A percentile compares a stretch with the other conserved stretches of the same genome.
Evolutionary conservation across 2,888 invertebrate species (phyloP).

Genomic region (Torymus aiolomorphi): DNA sequence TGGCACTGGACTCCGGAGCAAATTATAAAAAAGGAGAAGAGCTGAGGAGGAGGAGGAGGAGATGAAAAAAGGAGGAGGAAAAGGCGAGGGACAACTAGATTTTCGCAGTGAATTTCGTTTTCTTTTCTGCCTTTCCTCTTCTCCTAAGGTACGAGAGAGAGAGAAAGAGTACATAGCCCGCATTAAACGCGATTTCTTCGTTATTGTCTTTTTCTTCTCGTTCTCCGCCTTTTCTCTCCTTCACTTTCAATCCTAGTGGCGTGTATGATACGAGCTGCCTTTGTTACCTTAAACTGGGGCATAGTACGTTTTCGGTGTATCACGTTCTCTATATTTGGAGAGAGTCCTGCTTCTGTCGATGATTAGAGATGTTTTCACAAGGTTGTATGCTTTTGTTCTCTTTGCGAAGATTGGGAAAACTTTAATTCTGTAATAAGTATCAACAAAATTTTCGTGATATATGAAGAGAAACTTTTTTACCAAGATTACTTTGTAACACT

Average conservation of each 20-base stretch:
- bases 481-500: too few relatives aligned
- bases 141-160: not conserved
- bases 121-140: not conserved
- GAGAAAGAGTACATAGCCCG: not conserved
- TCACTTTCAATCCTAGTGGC: constrained; percentile 4
- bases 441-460: too few relatives aligned
- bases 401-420: too few relatives aligned
- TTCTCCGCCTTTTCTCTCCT: constrained; percentile 1
- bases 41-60: not conserved
- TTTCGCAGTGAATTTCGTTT: constrained; percentile 37
- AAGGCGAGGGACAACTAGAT: constrained; percentile 4
- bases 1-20: constrained; percentile 25
- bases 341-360: too few relatives aligned
- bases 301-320: too few relatives aligned
- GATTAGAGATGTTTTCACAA: too few relatives aligned
- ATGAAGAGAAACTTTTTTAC: too few relatives aligned
- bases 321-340: too few relatives aligned
- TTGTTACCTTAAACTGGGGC: constrained; percentile 1
- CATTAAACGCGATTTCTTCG: constrained; percentile 14
- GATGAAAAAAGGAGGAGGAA: not conserved
- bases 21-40: not conserved
- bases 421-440: too few relatives aligned
- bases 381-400: too few relatives aligned
- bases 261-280: constrained; percentile 5
- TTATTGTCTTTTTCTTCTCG: not conserved